Conservation (phyloP, 1,140 invertebrate genomes). For the Drosophila tani region DNA sequence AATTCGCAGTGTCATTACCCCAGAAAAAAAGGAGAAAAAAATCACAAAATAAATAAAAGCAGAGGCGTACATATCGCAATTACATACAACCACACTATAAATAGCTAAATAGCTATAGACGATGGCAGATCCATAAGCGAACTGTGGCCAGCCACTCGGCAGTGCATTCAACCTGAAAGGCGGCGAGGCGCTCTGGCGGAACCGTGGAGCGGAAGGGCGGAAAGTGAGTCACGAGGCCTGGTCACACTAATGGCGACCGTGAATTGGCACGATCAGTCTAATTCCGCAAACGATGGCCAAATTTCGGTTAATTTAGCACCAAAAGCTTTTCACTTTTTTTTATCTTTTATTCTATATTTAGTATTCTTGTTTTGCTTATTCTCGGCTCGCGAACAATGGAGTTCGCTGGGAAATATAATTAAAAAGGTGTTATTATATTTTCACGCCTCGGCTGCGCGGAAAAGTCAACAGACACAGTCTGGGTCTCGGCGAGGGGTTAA, state of each 20-base stretch:
- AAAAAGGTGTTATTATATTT: constrained; percentile 82
- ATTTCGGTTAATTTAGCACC: constrained; percentile 66
- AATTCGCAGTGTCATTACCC: constrained; percentile 12
- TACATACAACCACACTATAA: constrained; percentile 17
- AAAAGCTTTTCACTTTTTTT: constrained; percentile 67
- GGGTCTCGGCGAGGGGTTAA: constrained; percentile 11
- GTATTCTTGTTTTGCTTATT: not conserved
- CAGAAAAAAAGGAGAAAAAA: not conserved
- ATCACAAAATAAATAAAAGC: not conserved
- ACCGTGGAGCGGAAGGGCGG: too few relatives aligned
- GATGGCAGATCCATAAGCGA: constrained; percentile 9
- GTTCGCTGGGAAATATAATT: constrained; percentile 63
- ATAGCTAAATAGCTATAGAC: constrained; percentile 16
- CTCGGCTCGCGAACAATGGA: constrained; percentile 6
- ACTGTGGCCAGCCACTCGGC: constrained; percentile 21
- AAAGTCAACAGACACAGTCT: constrained; percentile 64
- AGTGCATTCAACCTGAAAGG: constrained; percentile 51
- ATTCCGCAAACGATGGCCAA: constrained; percentile 61
- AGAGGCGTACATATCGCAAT: constrained; percentile 10
- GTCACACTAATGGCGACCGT: constrained; percentile 28
- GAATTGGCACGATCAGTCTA: constrained; percentile 70
- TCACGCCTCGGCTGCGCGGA: constrained; percentile 72
- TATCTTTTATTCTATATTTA: constrained; percentile 14
- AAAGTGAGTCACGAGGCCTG: constrained; percentile 23
- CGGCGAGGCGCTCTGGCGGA: not conserved